Evolutionary conservation across 2,888 invertebrate species (phyloP), one percentile per base, ranked within the genome.

Genomic region (Sycophila texana): DNA sequence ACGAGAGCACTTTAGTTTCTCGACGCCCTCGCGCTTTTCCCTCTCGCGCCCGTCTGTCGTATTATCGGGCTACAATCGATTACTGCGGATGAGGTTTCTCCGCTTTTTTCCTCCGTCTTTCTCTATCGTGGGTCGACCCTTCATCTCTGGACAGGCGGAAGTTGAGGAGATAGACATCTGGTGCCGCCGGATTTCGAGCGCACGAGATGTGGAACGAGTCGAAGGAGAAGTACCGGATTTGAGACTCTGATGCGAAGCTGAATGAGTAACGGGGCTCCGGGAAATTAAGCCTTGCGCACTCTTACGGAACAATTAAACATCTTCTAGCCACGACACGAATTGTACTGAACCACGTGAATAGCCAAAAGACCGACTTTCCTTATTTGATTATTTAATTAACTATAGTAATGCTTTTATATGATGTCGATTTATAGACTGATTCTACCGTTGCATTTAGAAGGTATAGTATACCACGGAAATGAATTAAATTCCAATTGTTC

Each of bases 1-100:
- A 78, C 73, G 78, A 68, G 78, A 7, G 60, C 66, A 72, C 78
- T 78, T 78, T 61, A 73, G 73, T 61, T 78, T 68, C 39, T 39
- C 68, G 47, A 78, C 73, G 68, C 78, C 77, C 67, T 30, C 39
- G 22, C 67, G 16, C 22, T 73, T 71, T 53, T 72, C 60, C 14
- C 57, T 55, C 49, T 30, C 26, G 39, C 53, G 16, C 49, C 22
- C 53, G 39, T 57, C 51, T 53, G 13, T 47, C 47, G 63, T 63
- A 39, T 61, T 53, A 70, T 63, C 61, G 68, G 18, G 1, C 63
- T 39, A 20, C 39, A 65, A 74, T 74, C 74, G 65, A 74, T 74
- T 74, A 55, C 18, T 55, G 57, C 57, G 4, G 13, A 49, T 70
- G 39, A 7, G 7, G 39, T 7, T 39, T 39, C 39, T 39, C 39